A percentile compares a stretch with the other conserved stretches of the same genome.
These are phyloP conservation scores for Ptychodera flava DNA, from an alignment of 35 echinoderm and acorn worm genomes.

Conservation along the genomic window DNA sequence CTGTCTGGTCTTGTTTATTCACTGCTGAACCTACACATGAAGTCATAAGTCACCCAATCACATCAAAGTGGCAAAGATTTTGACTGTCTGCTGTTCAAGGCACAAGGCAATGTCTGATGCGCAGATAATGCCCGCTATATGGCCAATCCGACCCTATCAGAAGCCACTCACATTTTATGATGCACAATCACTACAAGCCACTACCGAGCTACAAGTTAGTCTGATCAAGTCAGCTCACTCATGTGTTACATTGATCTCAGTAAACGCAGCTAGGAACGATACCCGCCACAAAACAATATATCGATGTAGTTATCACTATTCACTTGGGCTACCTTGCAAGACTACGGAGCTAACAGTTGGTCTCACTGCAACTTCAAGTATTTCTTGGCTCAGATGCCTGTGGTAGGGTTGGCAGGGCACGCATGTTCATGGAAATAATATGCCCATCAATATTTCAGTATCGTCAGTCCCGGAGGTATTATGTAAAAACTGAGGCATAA, in stretches of 20 bases:
- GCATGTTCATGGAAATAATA: constrained; percentile 1
- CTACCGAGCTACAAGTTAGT: not conserved
- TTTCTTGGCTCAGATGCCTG: not conserved
- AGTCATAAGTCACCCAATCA: no score
- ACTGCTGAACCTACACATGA: no score
- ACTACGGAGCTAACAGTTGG: not conserved
- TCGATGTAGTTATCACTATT: no score
- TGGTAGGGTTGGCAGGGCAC: not conserved
- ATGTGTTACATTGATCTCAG: not conserved
- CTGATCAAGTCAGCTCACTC: not conserved
- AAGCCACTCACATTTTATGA: constrained; percentile 1
- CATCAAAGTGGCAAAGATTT: not conserved
- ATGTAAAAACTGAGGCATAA: constrained; percentile 1
- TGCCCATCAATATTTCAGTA: not conserved
- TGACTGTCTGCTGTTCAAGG: not conserved
- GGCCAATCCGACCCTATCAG: not conserved
- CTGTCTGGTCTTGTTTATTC: no score
- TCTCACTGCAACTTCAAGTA: not conserved
- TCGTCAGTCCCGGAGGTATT: not conserved
- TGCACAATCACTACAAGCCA: not conserved
- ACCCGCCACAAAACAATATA: no score
- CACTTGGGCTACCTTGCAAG: no score
- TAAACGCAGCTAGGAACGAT: not conserved
- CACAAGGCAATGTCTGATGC: not conserved
- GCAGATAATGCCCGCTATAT: not conserved